A percentile compares a stretch with the other conserved stretches of the same genome.
phyloP scores from a whole-genome alignment of 2,113 vertebrate genomes.

The Orientallactaga bullata region DNA sequence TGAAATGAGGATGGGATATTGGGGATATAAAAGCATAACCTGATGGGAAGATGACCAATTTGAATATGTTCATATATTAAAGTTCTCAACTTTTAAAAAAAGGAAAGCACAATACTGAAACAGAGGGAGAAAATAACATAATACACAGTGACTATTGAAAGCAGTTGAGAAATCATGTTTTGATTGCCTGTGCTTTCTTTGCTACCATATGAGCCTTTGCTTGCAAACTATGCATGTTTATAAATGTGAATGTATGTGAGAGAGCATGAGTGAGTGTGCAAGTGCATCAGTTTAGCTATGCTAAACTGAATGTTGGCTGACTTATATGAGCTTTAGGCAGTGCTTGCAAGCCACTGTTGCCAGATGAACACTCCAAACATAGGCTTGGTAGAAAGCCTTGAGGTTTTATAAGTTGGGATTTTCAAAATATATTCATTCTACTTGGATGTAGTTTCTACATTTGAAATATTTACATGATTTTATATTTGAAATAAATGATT shows the following conservation, averaged over 20 bases:
- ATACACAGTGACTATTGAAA: not conserved
- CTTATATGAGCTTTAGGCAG: not conserved
- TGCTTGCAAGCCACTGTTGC: not conserved
- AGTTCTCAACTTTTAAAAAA: conserved; percentile 4
- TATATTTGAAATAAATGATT: conserved; percentile 51
- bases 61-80: too few species aligned
- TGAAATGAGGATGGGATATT: too few species aligned
- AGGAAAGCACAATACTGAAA: not conserved
- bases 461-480: conserved; percentile 27
- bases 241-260: not conserved
- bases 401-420: conserved; percentile 38
- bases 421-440: not conserved
- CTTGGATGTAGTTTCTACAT: not conserved
- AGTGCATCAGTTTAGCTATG: not conserved
- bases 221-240: not conserved
- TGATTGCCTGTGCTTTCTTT: not conserved
- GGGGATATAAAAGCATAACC: too few species aligned
- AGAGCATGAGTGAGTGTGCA: fast-evolving
- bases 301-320: not conserved
- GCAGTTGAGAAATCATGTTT: not conserved
- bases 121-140: not conserved
- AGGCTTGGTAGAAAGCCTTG: not conserved
- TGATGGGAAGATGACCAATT: too few species aligned
- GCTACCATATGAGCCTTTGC: not conserved
- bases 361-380: not conserved